A percentile compares a stretch with the other conserved stretches of the same genome.
phyloP scores from a whole-genome alignment of 2,888 invertebrate genomes.

The Atethmia centrago region DNA sequence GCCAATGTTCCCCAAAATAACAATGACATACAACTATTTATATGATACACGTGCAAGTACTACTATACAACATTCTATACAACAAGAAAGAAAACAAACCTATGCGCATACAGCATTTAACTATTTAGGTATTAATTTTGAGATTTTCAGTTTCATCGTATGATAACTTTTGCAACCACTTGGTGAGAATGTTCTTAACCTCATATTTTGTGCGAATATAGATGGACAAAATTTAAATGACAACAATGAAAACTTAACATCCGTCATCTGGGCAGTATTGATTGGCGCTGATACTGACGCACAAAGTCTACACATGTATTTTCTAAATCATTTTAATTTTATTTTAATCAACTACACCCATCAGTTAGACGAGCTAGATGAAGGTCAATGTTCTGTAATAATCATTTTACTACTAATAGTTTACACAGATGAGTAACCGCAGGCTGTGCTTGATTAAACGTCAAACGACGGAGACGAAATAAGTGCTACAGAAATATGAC shows the following conservation, averaged over 20 bases:
- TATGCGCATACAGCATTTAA: too few relatives aligned
- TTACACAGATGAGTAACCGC: slow-evolving; percentile 31
- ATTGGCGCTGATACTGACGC: slow-evolving; percentile 12
- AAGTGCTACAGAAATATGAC: slow-evolving; percentile 53
- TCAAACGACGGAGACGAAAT: slow-evolving; percentile 51
- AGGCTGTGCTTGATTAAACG: slow-evolving; percentile 55
- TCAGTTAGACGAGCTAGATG: slow-evolving; percentile 28
- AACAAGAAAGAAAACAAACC: too few relatives aligned
- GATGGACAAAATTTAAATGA: too few relatives aligned
- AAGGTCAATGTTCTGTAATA: slow-evolving; percentile 58
- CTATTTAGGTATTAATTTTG: too few relatives aligned
- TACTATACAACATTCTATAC: too few relatives aligned
- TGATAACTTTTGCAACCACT: too few relatives aligned
- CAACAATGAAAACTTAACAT: neutral
- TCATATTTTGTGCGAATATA: too few relatives aligned
- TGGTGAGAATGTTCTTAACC: too few relatives aligned
- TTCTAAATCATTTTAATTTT: slow-evolving; percentile 32
- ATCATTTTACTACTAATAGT: slow-evolving; percentile 43
- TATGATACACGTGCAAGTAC: too few relatives aligned
- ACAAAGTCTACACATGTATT: slow-evolving; percentile 19
- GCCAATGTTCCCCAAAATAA: too few relatives aligned
- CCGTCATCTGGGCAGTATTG: neutral
- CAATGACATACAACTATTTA: too few relatives aligned
- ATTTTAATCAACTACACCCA: slow-evolving; percentile 47
- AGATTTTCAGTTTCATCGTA: too few relatives aligned